Conservation (phyloP, 2,888 invertebrate genomes). For the Diarsia brunnea region DNA sequence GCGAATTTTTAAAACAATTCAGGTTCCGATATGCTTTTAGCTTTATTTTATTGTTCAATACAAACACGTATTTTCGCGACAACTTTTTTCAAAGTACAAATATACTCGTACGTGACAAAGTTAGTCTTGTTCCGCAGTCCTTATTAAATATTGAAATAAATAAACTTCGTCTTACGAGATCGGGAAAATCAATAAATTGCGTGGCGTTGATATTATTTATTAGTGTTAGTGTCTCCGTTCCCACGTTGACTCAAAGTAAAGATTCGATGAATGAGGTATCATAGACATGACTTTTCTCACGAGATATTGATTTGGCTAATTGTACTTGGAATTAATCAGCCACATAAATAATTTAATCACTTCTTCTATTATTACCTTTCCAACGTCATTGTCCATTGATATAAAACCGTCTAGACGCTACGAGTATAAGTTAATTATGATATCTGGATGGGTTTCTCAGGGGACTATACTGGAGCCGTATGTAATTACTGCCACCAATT, state of each 20-base stretch:
- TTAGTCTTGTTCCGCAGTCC: constrained; percentile 43
- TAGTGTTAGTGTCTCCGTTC: constrained; percentile 48
- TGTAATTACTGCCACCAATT: constrained; percentile 5
- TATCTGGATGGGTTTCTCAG: constrained; percentile 28
- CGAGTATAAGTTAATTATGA: constrained; percentile 11
- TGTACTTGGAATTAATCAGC: constrained; percentile 30
- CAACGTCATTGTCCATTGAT: constrained; percentile 11
- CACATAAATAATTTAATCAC: constrained; percentile 37
- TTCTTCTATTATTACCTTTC: constrained; percentile 24
- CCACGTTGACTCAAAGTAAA: constrained; percentile 47
- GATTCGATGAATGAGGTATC: constrained; percentile 56
- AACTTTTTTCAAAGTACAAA: constrained; percentile 43
- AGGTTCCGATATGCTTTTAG: constrained; percentile 28
- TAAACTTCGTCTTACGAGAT: constrained; percentile 36
- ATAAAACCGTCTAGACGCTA: constrained; percentile 8
- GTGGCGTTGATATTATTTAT: constrained; percentile 51
- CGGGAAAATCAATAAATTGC: constrained; percentile 60
- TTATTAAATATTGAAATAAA: constrained; percentile 51
- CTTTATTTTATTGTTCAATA: constrained; percentile 43
- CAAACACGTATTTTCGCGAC: constrained; percentile 30
- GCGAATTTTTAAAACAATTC: constrained; percentile 28
- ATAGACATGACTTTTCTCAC: constrained; percentile 44
- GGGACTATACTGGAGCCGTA: constrained; percentile 28
- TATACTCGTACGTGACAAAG: constrained; percentile 28
- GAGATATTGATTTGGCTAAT: constrained; percentile 52